These are phyloP conservation scores for Gymnosoma rotundatum DNA, from an alignment of 2,888 invertebrate species.

Conservation along the genomic window DNA sequence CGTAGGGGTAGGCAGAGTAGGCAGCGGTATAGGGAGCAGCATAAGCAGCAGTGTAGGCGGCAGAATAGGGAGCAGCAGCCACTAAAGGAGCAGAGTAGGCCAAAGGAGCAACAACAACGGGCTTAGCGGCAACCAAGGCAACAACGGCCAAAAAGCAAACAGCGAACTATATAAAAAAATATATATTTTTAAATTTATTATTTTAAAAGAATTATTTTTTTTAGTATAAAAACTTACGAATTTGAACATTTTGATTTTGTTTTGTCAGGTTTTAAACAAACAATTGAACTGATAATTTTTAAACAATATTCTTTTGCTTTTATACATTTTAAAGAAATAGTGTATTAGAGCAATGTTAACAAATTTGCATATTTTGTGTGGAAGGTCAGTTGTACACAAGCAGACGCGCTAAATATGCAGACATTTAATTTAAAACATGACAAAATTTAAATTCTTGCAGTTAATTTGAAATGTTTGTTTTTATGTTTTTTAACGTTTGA, in stretches of 20 bases:
- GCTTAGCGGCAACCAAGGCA: no score
- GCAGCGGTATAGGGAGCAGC: no score
- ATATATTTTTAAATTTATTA: no score
- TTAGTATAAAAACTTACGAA: conserved; percentile 31
- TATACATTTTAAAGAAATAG: not conserved
- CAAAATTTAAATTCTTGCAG: not conserved
- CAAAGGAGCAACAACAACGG: no score
- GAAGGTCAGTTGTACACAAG: not conserved
- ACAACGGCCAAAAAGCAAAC: no score
- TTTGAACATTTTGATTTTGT: conserved; percentile 24
- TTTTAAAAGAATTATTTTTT: no score
- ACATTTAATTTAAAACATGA: not conserved
- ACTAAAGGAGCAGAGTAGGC: no score
- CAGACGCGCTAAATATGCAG: not conserved
- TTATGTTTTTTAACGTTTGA: not conserved
- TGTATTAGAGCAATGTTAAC: not conserved
- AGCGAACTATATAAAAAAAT: no score
- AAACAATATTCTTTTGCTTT: not conserved
- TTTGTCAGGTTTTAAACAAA: conserved; percentile 6
- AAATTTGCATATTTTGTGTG: not conserved
- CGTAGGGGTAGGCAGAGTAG: no score
- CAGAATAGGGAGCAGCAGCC: no score
- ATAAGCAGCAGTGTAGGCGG: no score
- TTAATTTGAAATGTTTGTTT: no score
- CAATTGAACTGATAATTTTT: not conserved